Conservation (phyloP, 2,113 vertebrate genomes). For the Danio rerio region DNA sequence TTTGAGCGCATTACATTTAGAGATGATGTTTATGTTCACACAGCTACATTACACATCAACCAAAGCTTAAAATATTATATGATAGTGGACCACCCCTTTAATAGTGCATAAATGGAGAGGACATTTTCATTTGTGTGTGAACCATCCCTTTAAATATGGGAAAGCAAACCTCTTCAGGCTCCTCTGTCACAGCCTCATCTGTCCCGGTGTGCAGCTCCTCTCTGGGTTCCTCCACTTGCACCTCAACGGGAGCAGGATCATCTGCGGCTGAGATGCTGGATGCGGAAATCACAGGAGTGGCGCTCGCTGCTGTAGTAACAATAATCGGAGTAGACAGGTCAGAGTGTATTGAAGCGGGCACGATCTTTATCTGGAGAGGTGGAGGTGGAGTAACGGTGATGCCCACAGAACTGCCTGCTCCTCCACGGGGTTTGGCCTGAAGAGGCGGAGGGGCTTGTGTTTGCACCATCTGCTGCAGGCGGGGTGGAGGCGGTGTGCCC, state of each 20-base stretch:
- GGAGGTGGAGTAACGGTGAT: slow-evolving; percentile 77
- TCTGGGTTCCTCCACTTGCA: slow-evolving; percentile 34
- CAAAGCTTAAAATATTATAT: too few relatives aligned
- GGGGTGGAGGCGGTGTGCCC: slow-evolving; percentile 77
- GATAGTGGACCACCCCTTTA: too few relatives aligned
- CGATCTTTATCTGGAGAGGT: slow-evolving; percentile 85
- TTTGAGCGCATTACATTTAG: too few relatives aligned
- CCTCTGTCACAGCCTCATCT: slow-evolving; percentile 5
- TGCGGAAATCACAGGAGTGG: slow-evolving; percentile 58
- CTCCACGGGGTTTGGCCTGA: slow-evolving; percentile 78
- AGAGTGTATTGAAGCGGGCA: slow-evolving; percentile 76
- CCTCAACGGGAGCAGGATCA: slow-evolving; percentile 54
- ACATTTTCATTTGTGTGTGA: too few relatives aligned
- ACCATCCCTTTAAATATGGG: too few relatives aligned
- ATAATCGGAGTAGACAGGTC: slow-evolving; percentile 63
- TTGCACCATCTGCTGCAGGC: slow-evolving; percentile 79
- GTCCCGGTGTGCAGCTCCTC: background rate
- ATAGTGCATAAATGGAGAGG: too few relatives aligned
- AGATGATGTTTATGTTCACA: too few relatives aligned
- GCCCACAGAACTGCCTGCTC: slow-evolving; percentile 49
- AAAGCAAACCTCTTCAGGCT: slow-evolving; percentile 16
- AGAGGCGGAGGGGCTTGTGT: slow-evolving; percentile 76
- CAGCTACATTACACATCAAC: too few relatives aligned
- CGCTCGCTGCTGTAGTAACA: slow-evolving; percentile 65
- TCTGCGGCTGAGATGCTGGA: slow-evolving; percentile 55